Base-by-base conservation (phyloP, 2,797 vertebrate genomes). In the Chloroceryle inda region DNA sequence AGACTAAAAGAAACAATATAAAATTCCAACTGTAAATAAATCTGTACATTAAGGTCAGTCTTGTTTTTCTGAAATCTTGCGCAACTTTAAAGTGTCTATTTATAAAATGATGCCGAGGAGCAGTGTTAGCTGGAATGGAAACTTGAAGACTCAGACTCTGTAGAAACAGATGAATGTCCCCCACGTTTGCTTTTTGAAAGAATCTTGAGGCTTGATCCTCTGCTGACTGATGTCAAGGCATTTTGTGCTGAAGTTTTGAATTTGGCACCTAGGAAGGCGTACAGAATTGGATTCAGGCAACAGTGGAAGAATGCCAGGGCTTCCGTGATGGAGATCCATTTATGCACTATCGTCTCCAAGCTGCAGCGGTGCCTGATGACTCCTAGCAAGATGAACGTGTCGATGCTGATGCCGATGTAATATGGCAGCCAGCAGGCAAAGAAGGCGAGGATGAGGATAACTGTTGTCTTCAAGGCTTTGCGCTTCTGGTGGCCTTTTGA, bases 391-490 rank as follows among this genome's bases (percentile, higher is more conserved):
- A 98, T 98, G 87, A 99, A 98, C 3, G 98, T 98, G 97, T 99
- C 99, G 9, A 99, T 97, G 79, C 98, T 99, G 97, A 99, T 99
- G 59, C 99, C 99, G 0, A 98, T 79, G 7, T 99, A 99, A 96
- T 99, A 99, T 0, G 99, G 99, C 72, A 99, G 98, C 99, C 99
- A 99, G 98, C 99, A 99, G 89, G 97, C 97, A 76, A 99, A 99
- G 97, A 99, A 99, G 78, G 99, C 99, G 1, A 99, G 79, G 88
- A 99, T 99, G 63, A 99, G 99, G 95, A 99, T 99, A 88, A 99
- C 97, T 0, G 99, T 99, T 59, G 99, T 99, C 98, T 99, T 99
- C 94, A 99, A 97, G 6, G 99, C 99, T 96, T 99, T 99, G 96
- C 98, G 99, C 95, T 99, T 99, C 97, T 99, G 98, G 94, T 99